Evolutionary conservation across 2,888 invertebrate genomes (phyloP).

Genomic region (Elmis aenea): DNA sequence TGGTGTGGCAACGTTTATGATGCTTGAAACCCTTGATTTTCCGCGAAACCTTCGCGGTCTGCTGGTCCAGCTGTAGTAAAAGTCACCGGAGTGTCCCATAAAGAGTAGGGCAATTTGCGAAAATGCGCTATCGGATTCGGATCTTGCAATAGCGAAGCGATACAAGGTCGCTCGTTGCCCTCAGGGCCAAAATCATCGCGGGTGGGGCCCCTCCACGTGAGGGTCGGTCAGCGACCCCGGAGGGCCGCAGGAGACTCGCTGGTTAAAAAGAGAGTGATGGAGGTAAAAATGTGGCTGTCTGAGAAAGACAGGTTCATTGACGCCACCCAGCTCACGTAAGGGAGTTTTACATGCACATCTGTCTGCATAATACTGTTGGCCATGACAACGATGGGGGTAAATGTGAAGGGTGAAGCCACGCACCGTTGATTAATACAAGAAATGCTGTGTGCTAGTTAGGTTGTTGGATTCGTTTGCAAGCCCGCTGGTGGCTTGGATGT

Average conservation of each 20-base stretch:
- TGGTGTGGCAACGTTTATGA: no score
- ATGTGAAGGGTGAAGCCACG: slow-evolving; percentile 3
- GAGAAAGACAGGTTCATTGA: slow-evolving; percentile 11
- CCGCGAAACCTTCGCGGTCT: no score
- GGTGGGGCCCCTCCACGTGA: slow-evolving; percentile 21
- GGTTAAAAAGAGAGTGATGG: slow-evolving; percentile 6
- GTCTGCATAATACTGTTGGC: slow-evolving; percentile 7
- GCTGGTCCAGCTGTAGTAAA: no score
- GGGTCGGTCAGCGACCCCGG: slow-evolving; percentile 23
- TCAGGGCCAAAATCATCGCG: slow-evolving; percentile 19
- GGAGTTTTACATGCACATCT: slow-evolving; percentile 15
- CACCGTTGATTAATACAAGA: no score
- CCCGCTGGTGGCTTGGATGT: no score
- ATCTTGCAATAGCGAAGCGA: slow-evolving; percentile 13
- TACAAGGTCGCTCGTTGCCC: slow-evolving; percentile 22
- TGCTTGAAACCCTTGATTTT: no score
- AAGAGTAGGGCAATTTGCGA: no score
- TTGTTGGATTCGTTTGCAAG: no score
- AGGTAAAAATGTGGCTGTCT: slow-evolving; percentile 5
- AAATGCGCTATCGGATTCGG: no score
- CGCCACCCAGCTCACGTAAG: slow-evolving; percentile 7
- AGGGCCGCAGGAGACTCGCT: slow-evolving; percentile 9
- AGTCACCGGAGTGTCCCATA: no score
- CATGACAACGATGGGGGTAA: slow-evolving; percentile 11
- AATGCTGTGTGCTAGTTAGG: no score